Evolutionary conservation across 1,140 invertebrate genomes (phyloP).

Genomic region (Philotrypesis tridentata): DNA sequence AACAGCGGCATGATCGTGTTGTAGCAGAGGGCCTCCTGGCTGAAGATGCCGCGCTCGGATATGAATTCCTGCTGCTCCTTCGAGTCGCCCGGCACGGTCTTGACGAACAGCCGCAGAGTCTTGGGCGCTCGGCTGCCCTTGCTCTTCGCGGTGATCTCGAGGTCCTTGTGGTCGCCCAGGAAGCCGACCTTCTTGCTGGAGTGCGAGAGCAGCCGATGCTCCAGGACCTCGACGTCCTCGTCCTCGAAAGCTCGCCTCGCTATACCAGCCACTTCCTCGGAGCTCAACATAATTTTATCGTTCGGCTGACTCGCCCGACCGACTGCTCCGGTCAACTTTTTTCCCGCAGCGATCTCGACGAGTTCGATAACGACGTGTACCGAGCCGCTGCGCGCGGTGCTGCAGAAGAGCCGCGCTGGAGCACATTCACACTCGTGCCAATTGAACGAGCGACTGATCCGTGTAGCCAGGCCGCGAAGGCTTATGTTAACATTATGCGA

Average conservation of each 20-base stretch:
- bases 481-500: no score
- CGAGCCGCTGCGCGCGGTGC: no score
- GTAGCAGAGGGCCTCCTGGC: not conserved
- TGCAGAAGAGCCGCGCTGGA: no score
- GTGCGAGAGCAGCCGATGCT: not conserved
- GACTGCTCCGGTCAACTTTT: no score
- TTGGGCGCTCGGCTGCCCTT: accelerated
- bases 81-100: not conserved
- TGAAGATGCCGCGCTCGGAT: not conserved
- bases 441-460: no score
- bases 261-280: no score
- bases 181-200: not conserved
- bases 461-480: no score
- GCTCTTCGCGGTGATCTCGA: not conserved
- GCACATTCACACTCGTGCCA: no score
- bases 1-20: not conserved
- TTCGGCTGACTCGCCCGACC: no score
- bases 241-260: not conserved
- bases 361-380: no score
- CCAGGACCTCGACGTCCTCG: not conserved
- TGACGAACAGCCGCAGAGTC: not conserved
- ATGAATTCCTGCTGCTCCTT: not conserved
- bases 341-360: no score
- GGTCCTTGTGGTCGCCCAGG: not conserved
- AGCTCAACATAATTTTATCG: no score